Percentiles rank a stretch among this genome's conserved stretches.
phyloP scores from a whole-genome alignment of 2,888 invertebrate genomes.

The Apantesis nais region DNA sequence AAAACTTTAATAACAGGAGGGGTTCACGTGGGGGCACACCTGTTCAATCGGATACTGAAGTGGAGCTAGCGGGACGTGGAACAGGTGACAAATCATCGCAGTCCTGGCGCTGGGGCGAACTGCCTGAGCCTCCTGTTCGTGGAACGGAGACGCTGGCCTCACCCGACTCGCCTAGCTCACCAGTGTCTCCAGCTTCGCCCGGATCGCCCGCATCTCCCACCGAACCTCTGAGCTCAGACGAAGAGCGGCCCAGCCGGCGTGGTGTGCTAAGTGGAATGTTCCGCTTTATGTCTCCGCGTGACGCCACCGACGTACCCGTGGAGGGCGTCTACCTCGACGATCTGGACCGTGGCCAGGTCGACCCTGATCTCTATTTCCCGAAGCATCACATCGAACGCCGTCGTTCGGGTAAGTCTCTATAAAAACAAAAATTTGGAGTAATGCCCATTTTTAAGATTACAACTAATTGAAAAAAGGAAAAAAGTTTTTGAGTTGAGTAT shows the following conservation, averaged over 20 bases:
- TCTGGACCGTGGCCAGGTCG: conserved; percentile 94
- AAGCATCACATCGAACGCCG: conserved; percentile 87
- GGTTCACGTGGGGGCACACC: conserved; percentile 92
- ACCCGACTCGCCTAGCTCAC: conserved; percentile 58
- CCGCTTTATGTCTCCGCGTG: conserved; percentile 91
- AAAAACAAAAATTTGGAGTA: conserved; percentile 4
- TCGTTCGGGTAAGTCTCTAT: conserved; percentile 69
- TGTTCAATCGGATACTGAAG: conserved; percentile 97
- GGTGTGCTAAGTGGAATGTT: conserved; percentile 97
- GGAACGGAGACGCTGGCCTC: conserved; percentile 55
- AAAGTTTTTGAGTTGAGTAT: not conserved
- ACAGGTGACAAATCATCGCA: conserved; percentile 84
- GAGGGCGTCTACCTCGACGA: conserved; percentile 97
- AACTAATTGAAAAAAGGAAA: not conserved
- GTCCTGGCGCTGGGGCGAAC: conserved; percentile 96
- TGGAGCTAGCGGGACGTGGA: conserved; percentile 88
- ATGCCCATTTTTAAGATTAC: not conserved
- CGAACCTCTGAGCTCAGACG: conserved; percentile 81
- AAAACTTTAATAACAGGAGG: conserved; percentile 43
- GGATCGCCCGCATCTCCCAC: conserved; percentile 69
- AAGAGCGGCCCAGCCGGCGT: conserved; percentile 75
- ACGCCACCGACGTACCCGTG: conserved; percentile 79
- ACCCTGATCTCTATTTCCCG: conserved; percentile 97
- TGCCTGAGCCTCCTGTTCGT: conserved; percentile 87
- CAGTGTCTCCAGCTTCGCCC: conserved; percentile 63